Base-by-base conservation (phyloP, 2,888 invertebrate genomes). In the Gari tellinella region DNA sequence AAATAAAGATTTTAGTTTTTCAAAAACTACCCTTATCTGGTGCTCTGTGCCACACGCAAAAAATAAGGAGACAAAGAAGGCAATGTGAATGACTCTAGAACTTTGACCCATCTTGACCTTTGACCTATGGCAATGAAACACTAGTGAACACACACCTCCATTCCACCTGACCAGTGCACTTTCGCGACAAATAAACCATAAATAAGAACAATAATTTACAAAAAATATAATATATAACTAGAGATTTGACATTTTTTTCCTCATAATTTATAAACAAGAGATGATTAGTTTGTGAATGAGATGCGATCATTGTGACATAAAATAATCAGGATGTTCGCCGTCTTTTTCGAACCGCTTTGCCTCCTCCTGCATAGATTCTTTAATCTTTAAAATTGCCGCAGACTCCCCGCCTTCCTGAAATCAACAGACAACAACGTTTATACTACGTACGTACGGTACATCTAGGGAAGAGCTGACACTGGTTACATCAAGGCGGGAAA, bases 311-410 rank as follows among this genome's bases (percentile, higher is more conserved):
- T 86, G 88, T 72, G 84, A 76, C 86, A 89, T 86, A 82, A 84
- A 89, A 85, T 84, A 87, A 70, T 87, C 87, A 58, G 86, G 83
- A 70, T 85, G 84, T 64, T 86, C 87, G 63, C 85, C 83, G 73
- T 89, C 88, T 86, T 91, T 92, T 88, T 92, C 91, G 83, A 92
- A 92, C 94, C 98, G 96, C 94, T 98, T 99, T 93, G 99, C 99
- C 94, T 99, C 99, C 93, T 99, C 99, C 94, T 99, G 98, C 98
- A 99, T 99, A 94, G 97, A 98, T 94, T 99, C 99, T 95, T 99
- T 99, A 93, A 99, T 99, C 95, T 99, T 99, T 94, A 99, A 95
- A 94, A 99, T 99, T 94, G 99, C 99, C 93, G 98, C 99, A 92
- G 98, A 98, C 94, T 99, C 99, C 92, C 96, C 98, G 94, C 98